phyloP scores from a whole-genome alignment of 1,140 invertebrate species.

The Drosophila repleta region DNA sequence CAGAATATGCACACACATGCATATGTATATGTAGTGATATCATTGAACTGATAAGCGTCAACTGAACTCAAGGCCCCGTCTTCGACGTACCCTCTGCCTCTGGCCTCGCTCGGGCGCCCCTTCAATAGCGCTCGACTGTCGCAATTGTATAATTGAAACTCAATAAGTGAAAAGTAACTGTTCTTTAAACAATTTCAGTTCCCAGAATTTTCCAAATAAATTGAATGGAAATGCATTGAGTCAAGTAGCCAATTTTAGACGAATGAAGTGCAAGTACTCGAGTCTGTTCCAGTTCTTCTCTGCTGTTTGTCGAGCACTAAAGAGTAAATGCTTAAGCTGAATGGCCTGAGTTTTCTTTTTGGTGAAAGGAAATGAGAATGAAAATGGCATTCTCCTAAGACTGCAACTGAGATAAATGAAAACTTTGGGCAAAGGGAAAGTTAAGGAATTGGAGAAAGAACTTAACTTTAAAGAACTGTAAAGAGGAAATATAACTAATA shows the following conservation, averaged over 20 bases:
- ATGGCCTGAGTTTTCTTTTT: not conserved
- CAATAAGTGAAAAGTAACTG: constrained; percentile 16
- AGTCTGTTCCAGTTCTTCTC: not conserved
- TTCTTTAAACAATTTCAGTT: constrained; percentile 23
- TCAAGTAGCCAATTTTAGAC: not conserved
- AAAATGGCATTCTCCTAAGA: not conserved
- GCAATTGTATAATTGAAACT: constrained; percentile 41
- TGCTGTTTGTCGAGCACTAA: not conserved
- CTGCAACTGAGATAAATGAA: too few relatives aligned
- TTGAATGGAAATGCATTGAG: not conserved
- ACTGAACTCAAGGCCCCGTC: constrained; percentile 65
- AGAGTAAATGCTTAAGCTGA: not conserved
- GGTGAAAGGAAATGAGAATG: too few relatives aligned
- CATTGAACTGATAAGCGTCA: constrained; percentile 71
- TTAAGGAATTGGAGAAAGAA: too few relatives aligned
- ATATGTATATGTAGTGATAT: constrained; percentile 34
- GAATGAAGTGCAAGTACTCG: not conserved
- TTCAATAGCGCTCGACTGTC: constrained; percentile 19
- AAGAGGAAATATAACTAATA: too few relatives aligned
- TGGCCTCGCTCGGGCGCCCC: not conserved
- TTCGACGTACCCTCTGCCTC: constrained; percentile 13
- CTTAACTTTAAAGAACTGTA: too few relatives aligned
- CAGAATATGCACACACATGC: constrained; percentile 1
- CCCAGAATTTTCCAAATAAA: constrained; percentile 14
- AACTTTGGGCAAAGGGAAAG: too few relatives aligned